Evolutionary conservation across 1,140 invertebrate genomes (phyloP).

Genomic region (Galendromus occidentalis): DNA sequence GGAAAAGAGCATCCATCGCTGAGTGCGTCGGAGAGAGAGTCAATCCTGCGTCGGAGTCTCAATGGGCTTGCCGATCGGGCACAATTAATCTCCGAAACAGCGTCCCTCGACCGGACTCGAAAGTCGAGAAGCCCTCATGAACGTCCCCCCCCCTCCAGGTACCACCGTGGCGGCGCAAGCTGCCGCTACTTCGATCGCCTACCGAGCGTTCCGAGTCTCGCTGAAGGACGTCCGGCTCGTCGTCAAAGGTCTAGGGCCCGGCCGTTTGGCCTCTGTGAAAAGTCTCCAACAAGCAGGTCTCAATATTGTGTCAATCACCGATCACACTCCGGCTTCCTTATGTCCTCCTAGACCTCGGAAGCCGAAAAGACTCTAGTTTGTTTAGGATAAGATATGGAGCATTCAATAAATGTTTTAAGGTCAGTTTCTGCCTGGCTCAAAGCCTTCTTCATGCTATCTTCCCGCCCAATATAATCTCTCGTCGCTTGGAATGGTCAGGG

Average conservation of each 20-base stretch:
- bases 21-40: not conserved
- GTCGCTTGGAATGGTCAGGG: too few relatives aligned
- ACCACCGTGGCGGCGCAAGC: not conserved
- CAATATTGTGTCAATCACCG: slow-evolving; percentile 70
- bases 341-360: not conserved
- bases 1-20: not conserved
- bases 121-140: too few relatives aligned
- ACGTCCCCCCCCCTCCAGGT: not conserved
- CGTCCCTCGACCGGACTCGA: too few relatives aligned
- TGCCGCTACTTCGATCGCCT: not conserved
- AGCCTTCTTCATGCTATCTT: too few relatives aligned
- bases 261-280: slow-evolving; percentile 50
- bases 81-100: too few relatives aligned
- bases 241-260: slow-evolving; percentile 23
- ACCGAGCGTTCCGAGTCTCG: not conserved
- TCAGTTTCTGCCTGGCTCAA: too few relatives aligned
- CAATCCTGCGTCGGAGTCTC: slow-evolving; percentile 7
- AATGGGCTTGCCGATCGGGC: too few relatives aligned
- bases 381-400: too few relatives aligned
- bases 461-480: too few relatives aligned
- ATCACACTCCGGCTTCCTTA: slow-evolving; percentile 48
- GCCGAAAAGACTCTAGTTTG: not conserved
- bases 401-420: too few relatives aligned
- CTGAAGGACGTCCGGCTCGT: slow-evolving; percentile 8
- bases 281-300: slow-evolving; percentile 71